Base-by-base conservation (phyloP, 1,140 invertebrate species). In the Drosophila lowei region DNA sequence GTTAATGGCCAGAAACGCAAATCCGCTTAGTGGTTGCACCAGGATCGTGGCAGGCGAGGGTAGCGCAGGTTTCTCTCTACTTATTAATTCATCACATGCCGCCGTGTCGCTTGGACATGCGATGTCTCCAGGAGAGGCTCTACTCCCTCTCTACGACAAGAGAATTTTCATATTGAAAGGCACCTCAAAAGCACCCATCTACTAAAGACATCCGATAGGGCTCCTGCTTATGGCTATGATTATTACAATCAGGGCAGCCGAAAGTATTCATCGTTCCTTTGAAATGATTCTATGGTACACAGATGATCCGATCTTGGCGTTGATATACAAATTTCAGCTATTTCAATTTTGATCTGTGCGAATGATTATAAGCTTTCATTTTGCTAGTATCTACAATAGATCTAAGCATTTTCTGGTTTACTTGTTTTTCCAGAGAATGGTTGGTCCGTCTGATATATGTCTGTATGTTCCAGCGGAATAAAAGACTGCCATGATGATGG, bases 401-500 rank as follows among this genome's bases (percentile, higher is more conserved):
- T 67, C 67, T n/a, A 43, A 15, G 65, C 30, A 9, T 3, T 8
- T 9, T 9, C 21, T 52, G 13, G 48, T 42, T 30, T 38, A 13
- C 41, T 16, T 43, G n/a, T n/a, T 49, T 58, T 70, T 71, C 67
- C 65, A 49, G 18, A 2, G 65, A 77, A 58, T 38, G 44, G 11
- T 16, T 23, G 28, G 55, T 18, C 48, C 47, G 73, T 46, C 68
- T 64, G 64, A 83, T 65, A 55, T 74, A 83, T 74, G 68, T 68
- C 71, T 34, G 71, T 8, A 13, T 25, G 50, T 8, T 21, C 25
- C 63, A 34, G 50, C 18, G n/a, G 72, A 78, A 77, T 72, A 85
- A 65, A 63, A 76, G 72, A 72, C 67, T 60, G 48, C 52, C 60
- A 65, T 68, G 79, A 84, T 67, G 79, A 48, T 57, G 47, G 55